Evolutionary conservation across 2,797 vertebrate genomes (phyloP).

Genomic region (Darevskia nairensis): DNA sequence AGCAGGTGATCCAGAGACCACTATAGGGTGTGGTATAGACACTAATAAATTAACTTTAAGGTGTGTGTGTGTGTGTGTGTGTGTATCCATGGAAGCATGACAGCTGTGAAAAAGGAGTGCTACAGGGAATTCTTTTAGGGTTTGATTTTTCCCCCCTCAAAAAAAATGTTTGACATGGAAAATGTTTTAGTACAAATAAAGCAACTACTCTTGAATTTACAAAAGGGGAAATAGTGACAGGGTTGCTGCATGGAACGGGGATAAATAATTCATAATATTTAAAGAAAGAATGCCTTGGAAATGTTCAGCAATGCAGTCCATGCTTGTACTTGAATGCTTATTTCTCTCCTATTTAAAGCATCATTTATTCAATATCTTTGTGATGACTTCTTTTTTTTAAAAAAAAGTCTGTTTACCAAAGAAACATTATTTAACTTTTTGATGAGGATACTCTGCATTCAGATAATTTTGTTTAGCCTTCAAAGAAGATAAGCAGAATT

Average conservation of each 20-base stretch:
- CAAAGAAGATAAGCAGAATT: conserved; percentile 71
- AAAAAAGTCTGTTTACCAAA: conserved; percentile 63
- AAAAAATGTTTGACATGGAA: conserved; percentile 92
- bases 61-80: conserved; percentile 76
- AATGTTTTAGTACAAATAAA: conserved; percentile 97
- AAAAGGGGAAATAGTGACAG: conserved; percentile 74
- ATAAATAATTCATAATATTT: conserved; percentile 96
- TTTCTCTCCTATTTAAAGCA: conserved; percentile 76
- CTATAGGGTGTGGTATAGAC: conserved; percentile 87
- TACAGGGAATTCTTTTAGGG: conserved; percentile 88
- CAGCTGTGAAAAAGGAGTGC: conserved; percentile 95
- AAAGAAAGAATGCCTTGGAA: conserved; percentile 83
- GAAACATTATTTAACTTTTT: conserved; percentile 77
- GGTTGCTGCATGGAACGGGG: conserved; percentile 81
- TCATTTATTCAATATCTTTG: conserved; percentile 80
- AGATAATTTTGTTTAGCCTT: conserved; percentile 78
- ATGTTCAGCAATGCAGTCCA: conserved; percentile 78
- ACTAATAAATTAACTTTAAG: conserved; percentile 90
- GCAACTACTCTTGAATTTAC: conserved; percentile 92
- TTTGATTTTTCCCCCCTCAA: conserved; percentile 81
- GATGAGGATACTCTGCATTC: conserved; percentile 75
- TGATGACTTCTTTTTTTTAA: conserved; percentile 58
- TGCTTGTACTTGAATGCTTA: conserved; percentile 76
- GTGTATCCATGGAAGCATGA: conserved; percentile 86
- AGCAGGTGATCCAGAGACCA: conserved; percentile 85